Conservation (phyloP, 2,797 vertebrate genomes). For the Silurus lanzhouensis region DNA sequence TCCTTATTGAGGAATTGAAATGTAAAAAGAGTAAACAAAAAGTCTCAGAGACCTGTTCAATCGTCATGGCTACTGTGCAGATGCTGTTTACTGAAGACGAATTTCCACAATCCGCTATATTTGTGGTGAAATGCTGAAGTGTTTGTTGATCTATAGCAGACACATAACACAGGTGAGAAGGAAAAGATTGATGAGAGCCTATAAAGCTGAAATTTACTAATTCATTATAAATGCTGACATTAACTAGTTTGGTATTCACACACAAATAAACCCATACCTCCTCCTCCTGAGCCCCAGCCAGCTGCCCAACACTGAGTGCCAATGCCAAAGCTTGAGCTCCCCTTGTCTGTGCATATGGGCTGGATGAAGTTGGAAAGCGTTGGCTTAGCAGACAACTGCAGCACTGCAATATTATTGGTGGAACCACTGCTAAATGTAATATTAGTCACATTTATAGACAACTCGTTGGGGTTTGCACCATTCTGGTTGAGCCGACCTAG, state of each 20-base stretch:
- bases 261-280: constrained; percentile 45
- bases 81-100: constrained; percentile 47
- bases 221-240: background rate
- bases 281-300: constrained; percentile 55
- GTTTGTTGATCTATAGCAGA: constrained; percentile 41
- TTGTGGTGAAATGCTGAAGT: constrained; percentile 49
- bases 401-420: constrained; percentile 46
- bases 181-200: background rate
- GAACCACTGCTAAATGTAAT: constrained; percentile 35
- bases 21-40: background rate
- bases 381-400: constrained; percentile 41
- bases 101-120: constrained; percentile 48
- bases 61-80: constrained; percentile 43
- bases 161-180: background rate
- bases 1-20: background rate
- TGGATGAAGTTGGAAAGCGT: constrained; percentile 49
- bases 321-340: background rate
- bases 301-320: constrained; percentile 52
- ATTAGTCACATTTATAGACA: constrained; percentile 40
- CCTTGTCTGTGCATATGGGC: constrained; percentile 55
- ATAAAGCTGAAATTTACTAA: background rate
- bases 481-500: constrained; percentile 52
- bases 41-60: constrained; percentile 40
- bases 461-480: constrained; percentile 37
- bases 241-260: background rate